These are phyloP conservation scores for Cotesia glomerata DNA, from an alignment of 1,140 invertebrate genomes.

Conservation along the genomic window DNA sequence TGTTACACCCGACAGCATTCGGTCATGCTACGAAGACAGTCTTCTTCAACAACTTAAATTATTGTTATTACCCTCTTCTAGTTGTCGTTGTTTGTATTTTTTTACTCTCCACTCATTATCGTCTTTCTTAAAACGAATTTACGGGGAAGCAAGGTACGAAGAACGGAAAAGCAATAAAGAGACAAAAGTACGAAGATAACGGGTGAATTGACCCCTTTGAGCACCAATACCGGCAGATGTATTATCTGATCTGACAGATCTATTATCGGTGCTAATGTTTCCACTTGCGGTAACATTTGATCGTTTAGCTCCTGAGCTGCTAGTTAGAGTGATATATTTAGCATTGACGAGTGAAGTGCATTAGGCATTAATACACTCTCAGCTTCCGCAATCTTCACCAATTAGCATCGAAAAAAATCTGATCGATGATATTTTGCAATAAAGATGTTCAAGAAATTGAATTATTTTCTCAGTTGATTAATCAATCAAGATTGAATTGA, in stretches of 20 bases:
- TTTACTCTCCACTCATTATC: no score
- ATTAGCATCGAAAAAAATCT: not conserved
- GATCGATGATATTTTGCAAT: not conserved
- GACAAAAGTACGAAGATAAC: not conserved
- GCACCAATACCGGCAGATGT: not conserved
- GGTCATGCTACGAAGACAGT: constrained; percentile 16
- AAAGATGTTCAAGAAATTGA: not conserved
- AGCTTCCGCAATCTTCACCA: constrained; percentile 3
- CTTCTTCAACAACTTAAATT: not conserved
- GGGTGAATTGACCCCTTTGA: not conserved
- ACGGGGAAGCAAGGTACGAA: not conserved
- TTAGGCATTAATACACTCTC: not conserved
- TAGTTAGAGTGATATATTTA: constrained; percentile 12
- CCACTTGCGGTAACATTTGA: not conserved
- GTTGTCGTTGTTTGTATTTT: not conserved
- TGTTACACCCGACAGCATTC: constrained; percentile 30
- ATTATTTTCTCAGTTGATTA: not conserved
- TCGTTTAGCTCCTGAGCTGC: not conserved
- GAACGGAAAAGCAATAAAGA: not conserved
- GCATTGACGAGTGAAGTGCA: not conserved
- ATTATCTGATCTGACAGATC: constrained; percentile 2
- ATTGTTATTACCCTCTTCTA: not conserved
- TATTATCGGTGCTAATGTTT: constrained; percentile 13
- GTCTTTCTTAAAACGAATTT: not conserved
- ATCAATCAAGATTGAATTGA: not conserved